Evolutionary conservation across 2,888 invertebrate species (phyloP).

Genomic region (Caenorhabditis uteleia): DNA sequence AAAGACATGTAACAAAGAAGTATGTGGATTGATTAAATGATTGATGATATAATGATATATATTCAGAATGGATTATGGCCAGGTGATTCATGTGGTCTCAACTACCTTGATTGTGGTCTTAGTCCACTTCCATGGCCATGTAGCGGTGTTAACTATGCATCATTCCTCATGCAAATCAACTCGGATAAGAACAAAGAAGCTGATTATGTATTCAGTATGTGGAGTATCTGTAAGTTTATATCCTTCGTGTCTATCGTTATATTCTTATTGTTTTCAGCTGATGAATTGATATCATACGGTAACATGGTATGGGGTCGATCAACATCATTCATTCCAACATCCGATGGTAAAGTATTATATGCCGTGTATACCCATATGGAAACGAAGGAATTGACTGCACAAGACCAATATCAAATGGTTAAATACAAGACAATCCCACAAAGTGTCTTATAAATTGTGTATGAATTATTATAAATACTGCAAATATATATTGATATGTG

Average conservation of each 20-base stretch:
- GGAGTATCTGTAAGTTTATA: conserved; percentile 43
- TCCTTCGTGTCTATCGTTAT: too few relatives aligned
- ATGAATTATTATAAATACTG: too few relatives aligned
- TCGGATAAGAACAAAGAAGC: conserved; percentile 43
- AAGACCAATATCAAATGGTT: conserved; percentile 43
- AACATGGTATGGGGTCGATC: conserved; percentile 56
- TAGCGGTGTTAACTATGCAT: conserved; percentile 31
- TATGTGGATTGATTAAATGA: conserved; percentile 15
- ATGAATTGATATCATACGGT: conserved; percentile 55
- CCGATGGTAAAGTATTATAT: conserved; percentile 44
- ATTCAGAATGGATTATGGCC: conserved; percentile 59
- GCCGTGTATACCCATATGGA: conserved; percentile 52
- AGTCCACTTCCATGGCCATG: conserved; percentile 43
- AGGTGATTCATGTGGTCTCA: conserved; percentile 57
- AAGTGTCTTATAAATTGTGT: too few relatives aligned
- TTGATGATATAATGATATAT: conserved; percentile 1
- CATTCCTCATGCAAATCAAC: conserved; percentile 48
- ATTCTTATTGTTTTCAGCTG: conserved; percentile 32
- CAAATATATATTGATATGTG: too few relatives aligned
- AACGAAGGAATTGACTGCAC: conserved; percentile 55
- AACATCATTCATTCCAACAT: conserved; percentile 54
- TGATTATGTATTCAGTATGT: conserved; percentile 47
- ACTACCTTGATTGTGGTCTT: conserved; percentile 47
- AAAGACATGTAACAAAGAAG: conserved; percentile 55
- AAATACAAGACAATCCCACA: conserved; percentile 1